Evolutionary conservation across 2,113 vertebrate genomes (phyloP).

Genomic region (Ranitomeya variabilis): DNA sequence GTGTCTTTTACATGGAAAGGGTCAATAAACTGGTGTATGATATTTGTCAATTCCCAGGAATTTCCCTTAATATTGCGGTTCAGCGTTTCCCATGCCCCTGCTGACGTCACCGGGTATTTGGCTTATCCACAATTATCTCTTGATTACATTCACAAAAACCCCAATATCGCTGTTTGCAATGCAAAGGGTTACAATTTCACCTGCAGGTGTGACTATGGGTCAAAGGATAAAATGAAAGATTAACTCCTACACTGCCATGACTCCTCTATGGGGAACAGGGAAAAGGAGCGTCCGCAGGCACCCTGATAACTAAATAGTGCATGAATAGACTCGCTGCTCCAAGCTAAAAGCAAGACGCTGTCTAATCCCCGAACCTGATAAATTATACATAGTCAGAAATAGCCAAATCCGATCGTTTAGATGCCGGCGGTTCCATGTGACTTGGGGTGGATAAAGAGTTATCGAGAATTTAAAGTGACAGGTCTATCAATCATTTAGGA

Average conservation of each 20-base stretch:
- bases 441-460: neutral
- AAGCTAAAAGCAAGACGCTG: neutral
- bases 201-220: neutral
- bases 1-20: neutral
- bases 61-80: neutral
- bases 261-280: neutral
- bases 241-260: neutral
- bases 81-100: neutral
- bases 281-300: neutral
- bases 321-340: neutral
- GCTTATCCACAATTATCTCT: neutral
- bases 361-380: neutral
- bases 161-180: neutral
- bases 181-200: neutral
- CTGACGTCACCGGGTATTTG: neutral
- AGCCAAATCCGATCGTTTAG: neutral
- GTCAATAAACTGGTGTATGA: neutral
- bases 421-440: neutral
- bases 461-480: neutral
- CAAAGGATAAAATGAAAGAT: neutral
- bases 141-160: neutral
- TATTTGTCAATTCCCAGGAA: neutral
- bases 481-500: constrained; percentile 34
- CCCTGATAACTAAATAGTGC: neutral
- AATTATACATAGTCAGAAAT: constrained; percentile 1